These are phyloP conservation scores for Euglossa dilemma DNA, from an alignment of 1,140 invertebrate genomes.

Conservation along the genomic window DNA sequence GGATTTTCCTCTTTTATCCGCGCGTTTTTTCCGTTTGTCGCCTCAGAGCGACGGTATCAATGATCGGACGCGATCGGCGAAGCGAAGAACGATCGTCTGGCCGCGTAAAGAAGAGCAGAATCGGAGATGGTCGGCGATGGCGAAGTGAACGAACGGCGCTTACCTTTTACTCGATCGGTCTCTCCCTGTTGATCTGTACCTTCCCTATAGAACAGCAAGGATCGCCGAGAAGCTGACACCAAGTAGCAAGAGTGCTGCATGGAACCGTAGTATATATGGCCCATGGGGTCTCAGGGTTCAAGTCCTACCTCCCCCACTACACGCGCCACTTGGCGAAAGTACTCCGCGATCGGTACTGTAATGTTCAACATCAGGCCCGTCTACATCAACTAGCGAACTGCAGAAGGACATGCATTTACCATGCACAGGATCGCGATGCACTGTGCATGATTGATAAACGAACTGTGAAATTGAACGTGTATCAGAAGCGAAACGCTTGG, in stretches of 20 bases:
- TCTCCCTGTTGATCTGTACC: conserved; percentile 12
- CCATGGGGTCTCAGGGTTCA: conserved; percentile 75
- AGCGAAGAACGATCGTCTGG: background rate
- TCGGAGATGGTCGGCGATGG: too few species aligned
- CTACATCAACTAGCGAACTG: conserved; percentile 50
- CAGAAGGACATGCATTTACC: conserved; percentile 57
- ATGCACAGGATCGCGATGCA: conserved; percentile 35
- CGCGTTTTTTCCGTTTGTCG: background rate
- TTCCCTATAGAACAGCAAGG: conserved; percentile 59
- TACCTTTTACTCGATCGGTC: conserved; percentile 40
- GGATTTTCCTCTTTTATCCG: background rate
- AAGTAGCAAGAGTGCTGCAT: conserved; percentile 74
- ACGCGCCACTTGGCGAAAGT: conserved; percentile 76
- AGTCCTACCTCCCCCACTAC: conserved; percentile 78
- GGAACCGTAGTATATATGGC: conserved; percentile 74
- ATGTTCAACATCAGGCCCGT: conserved; percentile 58
- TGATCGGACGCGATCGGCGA: too few species aligned
- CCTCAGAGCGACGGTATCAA: too few species aligned
- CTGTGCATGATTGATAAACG: background rate
- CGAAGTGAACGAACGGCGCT: background rate
- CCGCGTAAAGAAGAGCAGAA: too few species aligned
- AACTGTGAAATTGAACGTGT: background rate
- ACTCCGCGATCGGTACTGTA: conserved; percentile 71
- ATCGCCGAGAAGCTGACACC: conserved; percentile 73
- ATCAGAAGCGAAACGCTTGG: too few species aligned